Evolutionary conservation across 2,113 vertebrate genomes (phyloP), one percentile per base, ranked within the genome.

Genomic region (Desmodus rotundus): DNA sequence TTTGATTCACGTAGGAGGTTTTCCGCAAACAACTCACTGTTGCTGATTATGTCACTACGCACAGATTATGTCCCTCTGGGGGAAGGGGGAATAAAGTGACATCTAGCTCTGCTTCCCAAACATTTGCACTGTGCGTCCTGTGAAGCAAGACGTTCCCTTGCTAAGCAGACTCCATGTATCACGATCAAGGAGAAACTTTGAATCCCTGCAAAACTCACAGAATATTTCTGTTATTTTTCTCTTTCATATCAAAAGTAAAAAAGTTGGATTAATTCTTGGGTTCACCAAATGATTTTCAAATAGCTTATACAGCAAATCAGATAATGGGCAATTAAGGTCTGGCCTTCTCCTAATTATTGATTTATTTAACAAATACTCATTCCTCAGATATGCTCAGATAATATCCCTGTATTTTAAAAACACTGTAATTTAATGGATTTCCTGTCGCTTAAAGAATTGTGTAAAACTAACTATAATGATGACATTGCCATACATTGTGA

Each of bases 1-100:
- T 96, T 78, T 96, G 88, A 94, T 96, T 93, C 91, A 95, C 89
- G 50, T 63, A 83, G 47, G 73, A 91, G 54, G 47, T n/a, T 97
- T 89, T 65, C 92, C 88, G 84, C 56, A 95, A 93, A 96, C 76
- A 95, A 38, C 36, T 88, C 86, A 63, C 77, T 47, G 50, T 8
- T 65, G 4, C 81, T 91, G 89, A 97, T 95, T 91, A 94, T 91
- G 93, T 93, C 92, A 87, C 41, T 80, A 70, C n/a, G 63, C 91
- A 38, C 54, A 92, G 77, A 93, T 96, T 87, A 58, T 58, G 68
- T 80, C 92, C 58, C 93, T 7, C 38, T 83, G 82, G 91, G n/a
- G 38, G 93, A 87, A 52, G 19, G 58, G 38, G 16, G 54, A 67
- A 93, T 38, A 65, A 68, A 80, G 38, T 15, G 36, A 89, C 89